Evolutionary conservation across 2,113 vertebrate genomes (phyloP), one percentile per base, ranked within the genome.

Genomic region (Crocuta crocuta): DNA sequence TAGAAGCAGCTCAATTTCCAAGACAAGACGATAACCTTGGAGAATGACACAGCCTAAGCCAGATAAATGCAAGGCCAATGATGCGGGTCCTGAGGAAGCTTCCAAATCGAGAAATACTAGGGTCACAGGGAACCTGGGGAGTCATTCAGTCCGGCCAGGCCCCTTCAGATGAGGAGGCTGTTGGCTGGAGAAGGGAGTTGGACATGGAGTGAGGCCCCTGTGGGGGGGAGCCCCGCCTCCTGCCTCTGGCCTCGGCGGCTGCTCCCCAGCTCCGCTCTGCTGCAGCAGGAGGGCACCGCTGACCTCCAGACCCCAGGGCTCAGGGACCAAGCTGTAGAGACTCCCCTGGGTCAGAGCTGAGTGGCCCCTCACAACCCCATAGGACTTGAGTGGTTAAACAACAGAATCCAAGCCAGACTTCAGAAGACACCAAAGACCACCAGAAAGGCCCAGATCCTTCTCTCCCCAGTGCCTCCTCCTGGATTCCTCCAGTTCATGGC

Each of bases 161-260:
- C 17, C 43, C 71, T 61, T 61, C 33, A 53, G 35, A n/a, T 15
- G 19, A 74, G 71, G 66, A 12, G 21, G 16, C 35, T 5, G 2
- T 76, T n/a, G 35, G 76, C 43, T 12, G 39, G 33, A 76, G 33
- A 90, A 24, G 15, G 10, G n/a, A 74, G 24, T 28, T 0, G 0
- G 68, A 8, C 4, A 23, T 1, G 0, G 12, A 10, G 19, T 23
- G 24, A 12, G 5, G 10, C 35, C 39, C 16, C 15, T 2, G 13
- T 45, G 33, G 33, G 6, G 28, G 1, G 4, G 1, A 39, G 76
- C 43, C 31, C 10, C 1, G 12, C 31, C 50, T 19, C 50, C 55
- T 17, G 55, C 0, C 16, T 71, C 48, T 45, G 4, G 0, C 24
- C 12, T 21, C 79, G 2, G 26, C 11, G 61, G 71, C 21, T 19